Percentiles rank a stretch among this genome's conserved stretches.
phyloP scores from a whole-genome alignment of 1,140 invertebrate genomes.

The Mercenaria mercenaria region DNA sequence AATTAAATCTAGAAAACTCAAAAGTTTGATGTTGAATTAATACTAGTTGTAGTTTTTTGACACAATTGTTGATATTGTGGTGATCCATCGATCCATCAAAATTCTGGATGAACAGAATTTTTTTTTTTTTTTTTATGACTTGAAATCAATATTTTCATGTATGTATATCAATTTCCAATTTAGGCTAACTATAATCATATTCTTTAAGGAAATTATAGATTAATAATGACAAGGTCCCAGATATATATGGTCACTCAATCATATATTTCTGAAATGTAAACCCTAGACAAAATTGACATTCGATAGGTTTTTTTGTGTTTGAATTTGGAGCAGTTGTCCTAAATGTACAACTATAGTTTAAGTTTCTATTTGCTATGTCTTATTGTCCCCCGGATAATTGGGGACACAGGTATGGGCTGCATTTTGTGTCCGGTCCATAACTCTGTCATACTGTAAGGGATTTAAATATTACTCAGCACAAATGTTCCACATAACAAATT shows the following conservation, averaged over 20 bases:
- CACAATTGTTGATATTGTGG: neutral
- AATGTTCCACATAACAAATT: too few species aligned
- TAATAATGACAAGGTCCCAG: neutral
- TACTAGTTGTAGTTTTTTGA: neutral
- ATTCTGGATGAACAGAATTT: neutral
- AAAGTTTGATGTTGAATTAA: neutral
- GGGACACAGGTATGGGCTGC: too few species aligned
- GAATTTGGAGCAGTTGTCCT: neutral
- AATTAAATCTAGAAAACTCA: neutral
- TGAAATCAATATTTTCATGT: slow-evolving; percentile 12
- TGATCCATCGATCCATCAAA: neutral
- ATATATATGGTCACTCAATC: neutral
- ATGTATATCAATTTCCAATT: neutral
- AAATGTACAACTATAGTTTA: too few species aligned
- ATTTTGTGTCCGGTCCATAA: too few species aligned
- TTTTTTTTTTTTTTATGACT: neutral
- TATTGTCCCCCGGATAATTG: too few species aligned
- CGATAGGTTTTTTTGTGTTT: slow-evolving; percentile 15
- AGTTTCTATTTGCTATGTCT: too few species aligned
- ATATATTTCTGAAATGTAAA: neutral
- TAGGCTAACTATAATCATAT: neutral
- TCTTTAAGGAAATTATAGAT: neutral
- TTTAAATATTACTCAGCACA: too few species aligned
- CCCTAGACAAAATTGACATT: neutral
- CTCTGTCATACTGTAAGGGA: too few species aligned